Conservation (phyloP, 2,797 vertebrate species). For the Channa striata region DNA sequence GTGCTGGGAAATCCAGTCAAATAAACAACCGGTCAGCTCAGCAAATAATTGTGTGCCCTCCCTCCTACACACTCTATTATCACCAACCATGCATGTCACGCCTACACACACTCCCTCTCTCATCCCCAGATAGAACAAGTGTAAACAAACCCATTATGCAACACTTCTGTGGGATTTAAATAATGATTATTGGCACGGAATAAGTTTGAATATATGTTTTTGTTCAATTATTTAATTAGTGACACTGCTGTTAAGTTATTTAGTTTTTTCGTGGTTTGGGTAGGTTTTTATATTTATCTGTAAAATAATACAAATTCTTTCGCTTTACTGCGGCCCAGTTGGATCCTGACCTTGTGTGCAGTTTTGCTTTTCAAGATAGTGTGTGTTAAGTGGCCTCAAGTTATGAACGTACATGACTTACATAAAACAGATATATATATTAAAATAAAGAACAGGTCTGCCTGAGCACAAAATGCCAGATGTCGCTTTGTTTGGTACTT, state of each 20-base stretch:
- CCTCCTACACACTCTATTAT: slow-evolving; percentile 61
- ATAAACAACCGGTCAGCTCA: slow-evolving; percentile 2
- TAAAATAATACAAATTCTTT: neutral
- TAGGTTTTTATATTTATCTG: neutral
- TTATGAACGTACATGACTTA: slow-evolving; percentile 19
- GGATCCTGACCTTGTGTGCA: slow-evolving; percentile 19
- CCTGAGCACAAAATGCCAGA: slow-evolving; percentile 60
- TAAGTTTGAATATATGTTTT: slow-evolving; percentile 20
- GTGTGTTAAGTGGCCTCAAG: slow-evolving; percentile 4
- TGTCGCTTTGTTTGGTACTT: slow-evolving; percentile 37
- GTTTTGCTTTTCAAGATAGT: slow-evolving; percentile 19
- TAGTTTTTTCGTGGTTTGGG: neutral
- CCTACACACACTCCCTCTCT: slow-evolving; percentile 53
- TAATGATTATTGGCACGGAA: slow-evolving; percentile 21
- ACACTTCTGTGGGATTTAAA: slow-evolving; percentile 47
- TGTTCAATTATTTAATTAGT: neutral
- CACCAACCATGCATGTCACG: slow-evolving; percentile 32
- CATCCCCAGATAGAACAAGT: slow-evolving; percentile 50
- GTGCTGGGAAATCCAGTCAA: neutral
- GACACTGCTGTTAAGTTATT: neutral
- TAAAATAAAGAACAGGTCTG: neutral
- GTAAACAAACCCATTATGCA: slow-evolving; percentile 63
- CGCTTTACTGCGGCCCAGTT: neutral
- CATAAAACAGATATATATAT: neutral
- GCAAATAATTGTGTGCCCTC: slow-evolving; percentile 37